Conservation (phyloP, 2,113 vertebrate species). For the Prionailurus bengalensis region DNA sequence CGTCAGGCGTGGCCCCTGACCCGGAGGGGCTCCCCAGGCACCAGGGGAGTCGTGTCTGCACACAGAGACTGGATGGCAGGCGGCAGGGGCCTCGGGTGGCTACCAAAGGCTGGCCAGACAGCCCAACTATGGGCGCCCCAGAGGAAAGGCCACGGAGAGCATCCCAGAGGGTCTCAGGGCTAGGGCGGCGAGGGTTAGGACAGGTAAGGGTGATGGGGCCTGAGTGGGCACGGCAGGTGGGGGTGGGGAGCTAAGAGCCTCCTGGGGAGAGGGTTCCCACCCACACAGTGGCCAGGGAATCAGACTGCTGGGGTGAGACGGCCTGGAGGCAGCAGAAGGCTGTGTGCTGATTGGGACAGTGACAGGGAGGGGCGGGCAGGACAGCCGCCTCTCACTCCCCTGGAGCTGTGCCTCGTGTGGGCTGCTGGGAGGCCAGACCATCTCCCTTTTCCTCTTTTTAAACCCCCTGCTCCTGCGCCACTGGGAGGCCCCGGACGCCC, state of each 20-base stretch:
- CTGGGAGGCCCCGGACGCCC: neutral
- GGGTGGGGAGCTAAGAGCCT: no score
- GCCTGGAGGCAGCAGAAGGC: neutral
- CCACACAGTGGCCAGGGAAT: neutral
- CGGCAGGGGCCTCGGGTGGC: neutral
- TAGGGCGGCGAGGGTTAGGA: accelerated
- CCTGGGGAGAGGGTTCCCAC: accelerated
- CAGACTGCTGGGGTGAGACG: neutral
- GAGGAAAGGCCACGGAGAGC: neutral
- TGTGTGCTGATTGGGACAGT: accelerated
- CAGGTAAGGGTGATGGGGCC: neutral
- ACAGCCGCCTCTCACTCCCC: neutral
- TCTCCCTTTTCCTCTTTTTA: neutral
- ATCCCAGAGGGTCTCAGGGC: no score
- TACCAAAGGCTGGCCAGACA: neutral
- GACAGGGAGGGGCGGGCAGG: neutral
- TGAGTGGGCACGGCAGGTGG: neutral
- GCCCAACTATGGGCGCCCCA: neutral
- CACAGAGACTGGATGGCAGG: neutral
- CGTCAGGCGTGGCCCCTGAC: neutral
- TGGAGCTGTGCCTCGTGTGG: no score
- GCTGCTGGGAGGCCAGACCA: neutral
- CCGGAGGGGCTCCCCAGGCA: neutral
- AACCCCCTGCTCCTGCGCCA: neutral
- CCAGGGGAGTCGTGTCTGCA: neutral